A percentile compares a stretch with the other conserved stretches of the same genome.
Evolutionary conservation across 2,797 vertebrate genomes (phyloP).

Genomic region (Atherinosoma microstoma): DNA sequence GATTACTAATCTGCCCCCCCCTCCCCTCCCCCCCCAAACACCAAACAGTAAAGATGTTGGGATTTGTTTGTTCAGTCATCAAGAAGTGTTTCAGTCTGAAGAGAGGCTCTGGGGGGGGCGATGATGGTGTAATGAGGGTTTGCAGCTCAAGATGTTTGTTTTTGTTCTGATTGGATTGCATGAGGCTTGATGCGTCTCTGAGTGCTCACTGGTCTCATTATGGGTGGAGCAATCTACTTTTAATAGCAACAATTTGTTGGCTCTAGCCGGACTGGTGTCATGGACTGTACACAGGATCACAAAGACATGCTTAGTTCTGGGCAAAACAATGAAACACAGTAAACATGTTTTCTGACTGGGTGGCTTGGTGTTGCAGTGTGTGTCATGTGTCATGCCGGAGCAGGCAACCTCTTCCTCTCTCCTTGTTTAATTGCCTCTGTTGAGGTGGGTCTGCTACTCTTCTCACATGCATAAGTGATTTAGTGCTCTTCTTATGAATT

Average conservation of each 20-base stretch:
- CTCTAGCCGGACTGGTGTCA: constrained; percentile 49
- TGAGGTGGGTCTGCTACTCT: constrained; percentile 31
- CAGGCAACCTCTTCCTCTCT: constrained; percentile 1
- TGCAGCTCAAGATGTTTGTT: constrained; percentile 76
- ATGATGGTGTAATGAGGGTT: constrained; percentile 70
- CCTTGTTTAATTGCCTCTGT: constrained; percentile 29
- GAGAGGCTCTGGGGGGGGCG: constrained; percentile 48
- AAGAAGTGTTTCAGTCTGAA: constrained; percentile 77
- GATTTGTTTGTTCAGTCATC: constrained; percentile 82
- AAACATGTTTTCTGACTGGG: constrained; percentile 36
- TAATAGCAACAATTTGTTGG: constrained; percentile 74
- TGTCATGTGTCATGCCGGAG: constrained; percentile 6
- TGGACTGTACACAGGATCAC: constrained; percentile 30
- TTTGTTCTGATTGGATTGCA: constrained; percentile 74
- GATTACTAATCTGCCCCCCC: constrained; percentile 76
- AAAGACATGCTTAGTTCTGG: constrained; percentile 22
- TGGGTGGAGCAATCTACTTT: constrained; percentile 66
- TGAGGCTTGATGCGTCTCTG: constrained; percentile 64
- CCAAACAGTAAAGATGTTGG: constrained; percentile 69
- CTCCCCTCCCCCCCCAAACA: constrained; percentile 34
- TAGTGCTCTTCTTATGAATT: constrained; percentile 44
- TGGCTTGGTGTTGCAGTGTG: constrained; percentile 13
- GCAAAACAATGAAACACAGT: constrained; percentile 24
- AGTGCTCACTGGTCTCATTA: constrained; percentile 57
- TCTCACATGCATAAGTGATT: constrained; percentile 64